Evolutionary conservation across 2,797 vertebrate species (phyloP).

Genomic region (Salmo trutta): DNA sequence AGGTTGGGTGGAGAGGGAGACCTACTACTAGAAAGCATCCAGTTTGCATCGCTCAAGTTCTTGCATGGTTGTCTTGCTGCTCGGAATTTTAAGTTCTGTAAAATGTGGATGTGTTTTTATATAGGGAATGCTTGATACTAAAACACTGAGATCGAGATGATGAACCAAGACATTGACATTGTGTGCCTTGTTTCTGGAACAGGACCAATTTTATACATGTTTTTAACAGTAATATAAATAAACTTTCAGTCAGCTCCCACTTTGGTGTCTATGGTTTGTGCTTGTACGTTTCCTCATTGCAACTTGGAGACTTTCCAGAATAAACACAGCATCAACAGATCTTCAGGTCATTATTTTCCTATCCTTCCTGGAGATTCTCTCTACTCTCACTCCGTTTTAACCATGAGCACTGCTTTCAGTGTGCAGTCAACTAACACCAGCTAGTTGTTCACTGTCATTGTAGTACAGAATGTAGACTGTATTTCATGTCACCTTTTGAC

Average conservation of each 20-base stretch:
- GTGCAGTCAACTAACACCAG: neutral
- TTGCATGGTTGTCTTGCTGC: conserved; percentile 85
- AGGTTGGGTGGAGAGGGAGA: conserved; percentile 99
- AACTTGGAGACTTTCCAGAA: neutral
- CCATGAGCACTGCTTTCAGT: neutral
- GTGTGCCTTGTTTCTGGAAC: conserved; percentile 84
- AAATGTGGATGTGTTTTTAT: conserved; percentile 74
- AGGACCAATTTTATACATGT: conserved; percentile 85
- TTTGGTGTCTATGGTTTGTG: conserved; percentile 44
- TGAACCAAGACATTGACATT: conserved; percentile 69
- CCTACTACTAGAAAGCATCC: conserved; percentile 87
- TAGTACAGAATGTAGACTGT: neutral
- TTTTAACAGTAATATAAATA: conserved; percentile 84
- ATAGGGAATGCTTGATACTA: conserved; percentile 82
- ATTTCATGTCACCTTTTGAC: neutral
- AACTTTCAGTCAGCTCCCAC: conserved; percentile 78
- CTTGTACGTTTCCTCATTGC: conserved; percentile 2
- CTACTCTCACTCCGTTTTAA: neutral
- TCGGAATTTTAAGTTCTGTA: conserved; percentile 77
- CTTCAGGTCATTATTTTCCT: conserved; percentile 3
- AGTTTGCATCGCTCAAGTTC: conserved; percentile 55
- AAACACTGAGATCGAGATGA: conserved; percentile 66
- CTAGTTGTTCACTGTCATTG: neutral
- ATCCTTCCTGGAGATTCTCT: neutral
- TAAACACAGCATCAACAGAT: conserved; percentile 3